Evolutionary conservation across 2,888 invertebrate species (phyloP), one percentile per base, ranked within the genome.

Genomic region (Tetramorium bicarinatum): DNA sequence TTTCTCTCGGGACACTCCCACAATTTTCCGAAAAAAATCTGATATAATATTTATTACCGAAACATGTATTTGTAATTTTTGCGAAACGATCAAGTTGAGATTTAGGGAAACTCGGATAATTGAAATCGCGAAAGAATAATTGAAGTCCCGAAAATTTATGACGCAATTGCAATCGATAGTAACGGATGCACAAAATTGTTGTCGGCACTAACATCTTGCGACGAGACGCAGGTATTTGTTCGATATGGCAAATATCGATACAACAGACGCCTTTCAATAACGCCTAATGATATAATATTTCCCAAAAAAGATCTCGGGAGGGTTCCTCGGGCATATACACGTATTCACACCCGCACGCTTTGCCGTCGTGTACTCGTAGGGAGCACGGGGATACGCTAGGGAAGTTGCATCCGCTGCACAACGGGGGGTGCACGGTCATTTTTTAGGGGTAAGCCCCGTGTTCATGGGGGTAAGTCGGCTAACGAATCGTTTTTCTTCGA

Each of bases 391-490:
- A 85, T 82, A 85, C 81, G 59, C 83, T 41, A 47, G 92, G 92
- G 88, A 93, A 93, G 92, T 91, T 93, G 93, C 94, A 94, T 94
- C 94, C 94, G 94, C 92, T 91, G 92, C 94, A 80, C 94, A 82
- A 89, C 93, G 87, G 93, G 94, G 93, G 93, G 91, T 85, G 90
- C 38, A 79, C 91, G 92, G 92, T 94, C 93, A 94, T 94, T 94
- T 94, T 94, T 94, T 93, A 91, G 90, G 93, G 94, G 92, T 92
- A 91, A 92, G 89, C 88, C 87, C 85, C 85, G 79, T 81, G 87
- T 85, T 85, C 88, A 83, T 82, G 76, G 86, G 90, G 90, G 90
- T 90, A 88, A 89, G 79, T 88, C 82, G 85, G 76, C 89, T 90
- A 91, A 92, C 91, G 90, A 91, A 91, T 87, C 88, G 87, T 89